A percentile compares a stretch with the other conserved stretches of the same genome.
Conservation (phyloP, 2,888 invertebrate genomes). For the Limnephilus lunatus region DNA sequence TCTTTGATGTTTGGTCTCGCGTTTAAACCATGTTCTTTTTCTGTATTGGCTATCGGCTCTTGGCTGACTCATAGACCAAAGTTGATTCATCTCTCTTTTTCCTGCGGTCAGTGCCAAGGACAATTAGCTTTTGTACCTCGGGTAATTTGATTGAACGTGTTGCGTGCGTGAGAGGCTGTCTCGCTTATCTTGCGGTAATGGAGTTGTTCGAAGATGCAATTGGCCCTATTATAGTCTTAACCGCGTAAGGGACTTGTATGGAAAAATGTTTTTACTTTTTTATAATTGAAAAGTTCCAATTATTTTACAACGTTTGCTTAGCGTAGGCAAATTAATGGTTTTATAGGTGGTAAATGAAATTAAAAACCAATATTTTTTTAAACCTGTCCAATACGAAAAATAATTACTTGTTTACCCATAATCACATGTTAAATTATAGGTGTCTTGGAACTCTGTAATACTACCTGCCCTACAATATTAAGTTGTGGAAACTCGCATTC, state of each 20-base stretch:
- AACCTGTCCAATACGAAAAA: background rate
- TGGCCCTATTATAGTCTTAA: background rate
- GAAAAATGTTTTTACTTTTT: background rate
- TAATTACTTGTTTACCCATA: background rate
- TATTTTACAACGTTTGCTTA: background rate
- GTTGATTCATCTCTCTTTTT: background rate
- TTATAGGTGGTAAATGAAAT: background rate
- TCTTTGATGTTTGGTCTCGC: background rate
- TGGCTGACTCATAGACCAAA: background rate
- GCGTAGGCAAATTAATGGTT: background rate
- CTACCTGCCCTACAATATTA: background rate
- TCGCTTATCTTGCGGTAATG: background rate
- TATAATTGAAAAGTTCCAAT: background rate
- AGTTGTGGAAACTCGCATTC: background rate
- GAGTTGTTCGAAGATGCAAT: background rate
- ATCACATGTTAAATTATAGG: background rate
- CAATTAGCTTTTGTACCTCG: background rate
- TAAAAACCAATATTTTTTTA: background rate
- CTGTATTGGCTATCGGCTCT: background rate
- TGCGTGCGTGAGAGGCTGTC: constrained; percentile 23
- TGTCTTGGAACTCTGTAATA: background rate
- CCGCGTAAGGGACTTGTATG: background rate
- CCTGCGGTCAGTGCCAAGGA: constrained; percentile 30
- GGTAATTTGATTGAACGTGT: background rate
- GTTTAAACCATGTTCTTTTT: background rate